Base-by-base conservation (phyloP, 2,113 vertebrate species). In the Haliaeetus leucogaster region DNA sequence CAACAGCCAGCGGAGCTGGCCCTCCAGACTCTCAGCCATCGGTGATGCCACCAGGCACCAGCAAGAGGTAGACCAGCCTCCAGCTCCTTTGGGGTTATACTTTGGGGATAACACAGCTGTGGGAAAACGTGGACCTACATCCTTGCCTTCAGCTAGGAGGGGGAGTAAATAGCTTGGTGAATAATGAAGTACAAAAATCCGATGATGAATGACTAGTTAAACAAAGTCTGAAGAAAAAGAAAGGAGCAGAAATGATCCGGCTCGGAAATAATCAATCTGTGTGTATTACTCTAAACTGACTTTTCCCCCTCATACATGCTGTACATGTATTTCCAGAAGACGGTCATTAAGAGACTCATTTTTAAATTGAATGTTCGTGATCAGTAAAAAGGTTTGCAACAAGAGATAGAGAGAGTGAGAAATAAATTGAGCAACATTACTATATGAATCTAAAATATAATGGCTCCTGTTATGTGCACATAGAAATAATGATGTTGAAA, bases 401-500 rank as follows among this genome's bases (percentile, higher is more conserved):
- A 85, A 61, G 78, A 93, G 83, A 68, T 23, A 89, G 62, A 77
- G 94, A 95, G 30, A 76, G 67, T 89, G 50, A 86, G 70, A 90
- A 96, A 93, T 94, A 81, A 73, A 92, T 71, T 26, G 55, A 86
- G 21, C 70, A 94, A 71, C 67, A 13, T 68, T 77, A 90, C 91
- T 90, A 45, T 67, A 36, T 66, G 91, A 93, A 92, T 94, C 62
- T 90, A 81, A 97, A 96, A 89, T 94, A 93, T 71, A 95, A 95
- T 76, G 73, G 79, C 78, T 96, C 68, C 71, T 95, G n/a, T 45
- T 87, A 91, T 53, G 40, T 73, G 85, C 30, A 7, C n/a, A 42
- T 20, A 92, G 85, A 94, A 95, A 95, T 95, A 97, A 98, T 90
- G 85, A 95, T 84, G 32, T 94, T 94, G 81, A 97, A 98, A 96